Evolutionary conservation across 37 sponge, comb jelly and placozoan genomes (phyloP).

Genomic region (Amphimedon queenslandica): DNA sequence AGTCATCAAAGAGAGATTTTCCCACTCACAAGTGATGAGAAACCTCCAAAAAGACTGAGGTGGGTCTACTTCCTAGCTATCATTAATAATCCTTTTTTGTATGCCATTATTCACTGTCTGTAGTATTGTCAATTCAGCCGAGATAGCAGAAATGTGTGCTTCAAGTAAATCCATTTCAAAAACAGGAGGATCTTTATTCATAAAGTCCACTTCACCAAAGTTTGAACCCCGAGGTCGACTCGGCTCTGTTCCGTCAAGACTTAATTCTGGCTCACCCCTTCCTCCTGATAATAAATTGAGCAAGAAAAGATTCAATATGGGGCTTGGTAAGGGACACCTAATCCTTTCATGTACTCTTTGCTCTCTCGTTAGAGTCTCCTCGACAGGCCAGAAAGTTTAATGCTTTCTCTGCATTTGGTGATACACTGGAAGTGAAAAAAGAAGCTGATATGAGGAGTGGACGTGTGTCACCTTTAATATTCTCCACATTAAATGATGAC

Average conservation of each 20-base stretch:
- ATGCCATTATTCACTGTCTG: neutral
- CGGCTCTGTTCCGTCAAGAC: neutral
- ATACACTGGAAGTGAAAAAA: no score
- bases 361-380: no score
- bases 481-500: no score
- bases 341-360: no score
- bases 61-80: no score
- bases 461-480: neutral
- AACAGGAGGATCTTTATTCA: neutral
- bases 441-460: no score
- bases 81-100: neutral
- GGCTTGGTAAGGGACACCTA: no score
- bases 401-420: no score
- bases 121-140: slow-evolving; percentile 1
- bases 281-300: neutral
- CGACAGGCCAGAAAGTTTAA: no score
- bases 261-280: neutral
- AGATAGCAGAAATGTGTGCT: neutral
- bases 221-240: neutral
- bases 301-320: no score
- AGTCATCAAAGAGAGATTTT: slow-evolving; percentile 23
- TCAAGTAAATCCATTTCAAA: neutral
- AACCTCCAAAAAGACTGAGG: slow-evolving; percentile 52
- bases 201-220: neutral
- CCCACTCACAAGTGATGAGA: slow-evolving; percentile 48